Percentiles rank a stretch among this genome's conserved stretches.
Evolutionary conservation across 2,113 vertebrate species (phyloP).

Genomic region (Xerus inauris): DNA sequence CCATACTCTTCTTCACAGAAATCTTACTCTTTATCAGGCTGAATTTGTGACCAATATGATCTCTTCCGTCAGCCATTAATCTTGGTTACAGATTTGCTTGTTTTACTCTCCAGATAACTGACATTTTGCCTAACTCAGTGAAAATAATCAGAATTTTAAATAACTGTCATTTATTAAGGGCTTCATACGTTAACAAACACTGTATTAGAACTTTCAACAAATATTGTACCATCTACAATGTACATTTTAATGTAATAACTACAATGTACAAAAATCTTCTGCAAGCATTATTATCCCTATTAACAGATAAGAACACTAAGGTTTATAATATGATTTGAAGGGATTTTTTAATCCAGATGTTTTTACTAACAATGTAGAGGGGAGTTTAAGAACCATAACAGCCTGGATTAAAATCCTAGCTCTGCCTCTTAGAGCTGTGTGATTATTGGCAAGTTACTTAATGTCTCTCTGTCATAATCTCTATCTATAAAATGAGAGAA

Average conservation of each 20-base stretch:
- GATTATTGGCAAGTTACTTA: background rate
- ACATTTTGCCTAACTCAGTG: background rate
- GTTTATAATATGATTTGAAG: background rate
- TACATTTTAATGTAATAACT: background rate
- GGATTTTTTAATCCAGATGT: background rate
- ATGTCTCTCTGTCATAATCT: background rate
- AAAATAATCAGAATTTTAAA: background rate
- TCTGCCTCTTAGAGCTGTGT: background rate
- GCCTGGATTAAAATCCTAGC: background rate
- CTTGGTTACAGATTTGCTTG: background rate
- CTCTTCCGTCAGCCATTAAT: background rate
- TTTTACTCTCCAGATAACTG: background rate
- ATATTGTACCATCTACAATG: background rate
- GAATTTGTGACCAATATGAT: too few species aligned
- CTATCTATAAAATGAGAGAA: slow-evolving; percentile 14
- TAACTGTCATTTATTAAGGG: background rate
- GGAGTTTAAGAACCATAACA: background rate
- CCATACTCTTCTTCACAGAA: background rate
- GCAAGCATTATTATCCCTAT: background rate
- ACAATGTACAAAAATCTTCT: background rate
- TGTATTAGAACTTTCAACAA: background rate
- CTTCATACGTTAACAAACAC: background rate
- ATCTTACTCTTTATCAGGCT: background rate
- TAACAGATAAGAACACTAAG: slow-evolving; percentile 26
- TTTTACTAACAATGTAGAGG: background rate